These are phyloP conservation scores for Cenopis cana DNA, from an alignment of 2,888 invertebrate genomes.

Conservation along the genomic window DNA sequence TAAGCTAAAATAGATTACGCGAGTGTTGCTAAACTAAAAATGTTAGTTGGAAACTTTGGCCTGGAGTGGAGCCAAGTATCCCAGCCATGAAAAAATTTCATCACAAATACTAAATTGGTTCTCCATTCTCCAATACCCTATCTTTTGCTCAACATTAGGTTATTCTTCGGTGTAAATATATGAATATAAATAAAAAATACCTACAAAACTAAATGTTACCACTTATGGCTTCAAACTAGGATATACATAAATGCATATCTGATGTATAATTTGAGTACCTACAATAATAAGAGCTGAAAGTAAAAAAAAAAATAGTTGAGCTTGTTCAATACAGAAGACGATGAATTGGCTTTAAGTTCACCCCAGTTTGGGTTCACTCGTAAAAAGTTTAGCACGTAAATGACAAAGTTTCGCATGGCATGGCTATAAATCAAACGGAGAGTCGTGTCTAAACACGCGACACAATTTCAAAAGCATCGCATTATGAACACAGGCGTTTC, in stretches of 20 bases:
- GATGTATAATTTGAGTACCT: no score
- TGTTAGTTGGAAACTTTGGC: constrained; percentile 41
- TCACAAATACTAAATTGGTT: constrained; percentile 32
- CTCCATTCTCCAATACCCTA: constrained; percentile 22
- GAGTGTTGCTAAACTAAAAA: constrained; percentile 42
- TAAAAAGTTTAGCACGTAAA: constrained; percentile 44
- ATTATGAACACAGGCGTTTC: constrained; percentile 35
- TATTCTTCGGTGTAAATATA: constrained; percentile 3
- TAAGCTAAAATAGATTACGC: constrained; percentile 43
- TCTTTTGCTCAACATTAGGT: constrained; percentile 9
- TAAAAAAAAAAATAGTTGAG: constrained; percentile 12
- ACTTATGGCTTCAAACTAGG: no score
- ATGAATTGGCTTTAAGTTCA: constrained; percentile 43
- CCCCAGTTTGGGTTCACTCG: constrained; percentile 42
- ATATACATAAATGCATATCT: no score
- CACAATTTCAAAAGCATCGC: constrained; percentile 40
- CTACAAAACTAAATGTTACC: no score
- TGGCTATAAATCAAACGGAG: constrained; percentile 44
- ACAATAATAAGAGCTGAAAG: not conserved
- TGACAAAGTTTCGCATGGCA: constrained; percentile 42
- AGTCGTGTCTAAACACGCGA: constrained; percentile 42
- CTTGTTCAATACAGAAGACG: constrained; percentile 36
- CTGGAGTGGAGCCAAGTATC: constrained; percentile 42
- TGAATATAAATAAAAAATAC: no score
- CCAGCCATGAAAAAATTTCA: constrained; percentile 34